Evolutionary conservation across 2,797 vertebrate genomes (phyloP).

Genomic region (Betta splendens): DNA sequence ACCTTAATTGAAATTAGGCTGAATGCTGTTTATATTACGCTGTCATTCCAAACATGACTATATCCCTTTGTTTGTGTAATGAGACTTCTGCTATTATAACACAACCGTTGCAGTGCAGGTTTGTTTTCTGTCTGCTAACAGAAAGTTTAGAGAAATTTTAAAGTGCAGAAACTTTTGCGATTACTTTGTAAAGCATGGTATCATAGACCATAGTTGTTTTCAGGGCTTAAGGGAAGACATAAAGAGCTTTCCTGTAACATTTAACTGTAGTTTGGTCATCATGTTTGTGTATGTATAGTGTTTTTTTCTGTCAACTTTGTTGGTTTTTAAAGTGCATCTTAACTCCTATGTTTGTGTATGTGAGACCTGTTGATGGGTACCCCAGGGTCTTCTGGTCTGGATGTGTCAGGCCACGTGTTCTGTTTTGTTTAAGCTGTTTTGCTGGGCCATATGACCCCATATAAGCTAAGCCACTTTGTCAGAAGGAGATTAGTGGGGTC

Average conservation of each 20-base stretch:
- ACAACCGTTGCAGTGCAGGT: neutral
- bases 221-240: neutral
- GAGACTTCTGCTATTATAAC: neutral
- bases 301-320: slow-evolving; percentile 11
- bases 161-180: neutral
- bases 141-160: neutral
- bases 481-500: slow-evolving; percentile 84
- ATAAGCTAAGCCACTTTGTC: slow-evolving; percentile 84
- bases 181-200: neutral
- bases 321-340: neutral
- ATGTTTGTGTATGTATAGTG: slow-evolving; percentile 1
- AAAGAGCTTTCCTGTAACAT: neutral
- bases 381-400: slow-evolving; percentile 24
- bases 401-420: slow-evolving; percentile 10
- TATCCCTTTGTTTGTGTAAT: neutral
- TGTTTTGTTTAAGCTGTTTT: slow-evolving; percentile 75
- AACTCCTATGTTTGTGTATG: slow-evolving; percentile 2
- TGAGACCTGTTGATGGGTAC: slow-evolving; percentile 55
- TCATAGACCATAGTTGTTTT: neutral
- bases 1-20: neutral
- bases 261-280: neutral
- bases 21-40: neutral
- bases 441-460: slow-evolving; percentile 81
- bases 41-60: slow-evolving; percentile 3
- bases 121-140: slow-evolving; percentile 16